These are phyloP conservation scores for Anodontia alba DNA, from an alignment of 2,888 invertebrate genomes.

Conservation along the genomic window DNA sequence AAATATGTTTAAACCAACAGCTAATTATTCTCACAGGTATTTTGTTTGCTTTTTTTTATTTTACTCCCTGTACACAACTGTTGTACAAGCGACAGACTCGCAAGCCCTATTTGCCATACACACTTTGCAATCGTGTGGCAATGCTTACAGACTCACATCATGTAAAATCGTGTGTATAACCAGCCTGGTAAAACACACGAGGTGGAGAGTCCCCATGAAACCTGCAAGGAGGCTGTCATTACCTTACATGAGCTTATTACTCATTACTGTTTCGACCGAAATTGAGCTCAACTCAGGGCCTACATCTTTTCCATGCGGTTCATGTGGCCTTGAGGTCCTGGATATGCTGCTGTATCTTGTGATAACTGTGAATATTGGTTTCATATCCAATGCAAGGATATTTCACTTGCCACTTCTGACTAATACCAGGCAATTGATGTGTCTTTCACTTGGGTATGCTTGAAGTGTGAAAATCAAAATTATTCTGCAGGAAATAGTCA, in stretches of 20 bases:
- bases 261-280: neutral
- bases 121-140: neutral
- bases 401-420: neutral
- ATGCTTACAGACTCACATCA: neutral
- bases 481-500: neutral
- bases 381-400: constrained; percentile 14
- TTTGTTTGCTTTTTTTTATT: neutral
- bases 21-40: constrained; percentile 1
- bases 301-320: neutral
- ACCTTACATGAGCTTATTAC: neutral
- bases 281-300: constrained; percentile 1
- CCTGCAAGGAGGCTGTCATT: neutral
- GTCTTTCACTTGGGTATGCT: constrained; percentile 17
- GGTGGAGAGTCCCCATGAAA: constrained; percentile 8
- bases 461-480: constrained; percentile 16
- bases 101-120: neutral
- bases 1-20: no score
- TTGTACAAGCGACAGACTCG: constrained; percentile 5
- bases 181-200: neutral
- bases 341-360: constrained; percentile 13
- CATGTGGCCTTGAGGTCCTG: neutral
- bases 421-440: neutral
- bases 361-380: constrained; percentile 16
- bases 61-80: constrained; percentile 2
- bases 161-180: neutral